Conservation (phyloP, 2,888 invertebrate species). For the Flexamia atlantica region DNA sequence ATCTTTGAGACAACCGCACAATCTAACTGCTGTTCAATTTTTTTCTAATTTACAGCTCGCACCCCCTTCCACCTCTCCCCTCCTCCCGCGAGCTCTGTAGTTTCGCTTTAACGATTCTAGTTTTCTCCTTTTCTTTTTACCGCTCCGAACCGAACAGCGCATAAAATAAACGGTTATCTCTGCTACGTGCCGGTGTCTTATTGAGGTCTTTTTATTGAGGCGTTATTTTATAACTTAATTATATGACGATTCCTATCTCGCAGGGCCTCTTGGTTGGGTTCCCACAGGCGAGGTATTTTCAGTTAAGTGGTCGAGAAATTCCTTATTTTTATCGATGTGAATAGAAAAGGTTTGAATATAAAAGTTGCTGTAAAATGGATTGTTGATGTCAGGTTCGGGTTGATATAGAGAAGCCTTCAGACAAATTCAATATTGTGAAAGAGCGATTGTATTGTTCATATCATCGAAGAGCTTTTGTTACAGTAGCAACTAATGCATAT, state of each 20-base stretch:
- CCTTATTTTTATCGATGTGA: too few species aligned
- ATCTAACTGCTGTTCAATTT: conserved; percentile 56
- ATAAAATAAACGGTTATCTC: conserved; percentile 52
- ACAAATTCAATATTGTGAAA: too few species aligned
- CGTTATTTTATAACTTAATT: conserved; percentile 59
- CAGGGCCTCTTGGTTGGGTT: not conserved
- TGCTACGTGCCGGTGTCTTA: conserved; percentile 47
- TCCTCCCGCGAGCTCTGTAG: not conserved
- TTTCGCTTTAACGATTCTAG: conserved; percentile 43
- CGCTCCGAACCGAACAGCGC: conserved; percentile 24
- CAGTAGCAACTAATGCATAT: too few species aligned
- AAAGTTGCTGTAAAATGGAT: too few species aligned
- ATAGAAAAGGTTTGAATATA: too few species aligned
- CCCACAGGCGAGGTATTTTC: conserved; percentile 19
- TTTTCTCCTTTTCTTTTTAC: conserved; percentile 45
- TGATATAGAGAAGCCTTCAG: too few species aligned
- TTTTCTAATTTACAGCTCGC: conserved; percentile 62
- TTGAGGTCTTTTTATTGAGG: conserved; percentile 40
- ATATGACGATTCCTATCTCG: conserved; percentile 42
- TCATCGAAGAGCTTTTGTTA: too few species aligned
- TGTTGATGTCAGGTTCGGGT: too few species aligned
- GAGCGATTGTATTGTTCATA: too few species aligned
- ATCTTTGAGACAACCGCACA: conserved; percentile 60
- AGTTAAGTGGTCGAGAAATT: too few species aligned
- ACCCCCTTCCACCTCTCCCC: conserved; percentile 27